Base-by-base conservation (phyloP, 2,113 vertebrate genomes). In the Nanorana parkeri region DNA sequence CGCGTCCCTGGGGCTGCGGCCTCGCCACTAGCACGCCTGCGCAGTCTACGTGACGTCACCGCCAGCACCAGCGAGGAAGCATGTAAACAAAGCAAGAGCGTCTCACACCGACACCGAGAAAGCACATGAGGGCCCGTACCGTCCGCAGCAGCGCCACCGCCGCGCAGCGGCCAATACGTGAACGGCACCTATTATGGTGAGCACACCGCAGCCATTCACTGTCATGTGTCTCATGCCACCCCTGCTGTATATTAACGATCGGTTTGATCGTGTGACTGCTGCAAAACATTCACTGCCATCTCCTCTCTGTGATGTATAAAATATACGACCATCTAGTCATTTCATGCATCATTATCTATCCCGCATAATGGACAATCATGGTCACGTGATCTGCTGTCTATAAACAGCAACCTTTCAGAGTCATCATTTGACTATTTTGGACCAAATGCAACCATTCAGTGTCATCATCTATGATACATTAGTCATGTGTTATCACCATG, bases 1-100 rank as follows among this genome's bases (percentile, higher is more conserved):
- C 78, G 66, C 78, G 78, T 80, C 58, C 65, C 28, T 61, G 66
- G 76, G 78, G 78, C 78, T 80, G 78, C 78, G 78, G 78, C 78
- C 78, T 80, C 54, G 5, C 19, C 15, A 17, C 20, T 36, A 23
- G 29, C 0, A 29, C 75, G 58, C 56, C 16, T 61, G 85, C 78
- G 85, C 85, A 63, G 58, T 74, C 23, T 56, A 66, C 32, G 5
- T 78, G 84, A 76, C 86, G 67, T 80, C 67, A 71, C 67, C 78
- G 69, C 55, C 29, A 69, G 19, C 0, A 68, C 36, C 77, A 66
- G 7, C 23, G 83, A 84, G 77, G 7, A 68, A 13, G 8, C 69
- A 80, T 80, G 78, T 80, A 80, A 80, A 80, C 78, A 75, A 68
- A 24, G 77, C 77, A 23, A 77, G 68, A 75, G 69, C 61, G 69